These are phyloP conservation scores for Drosophila orena DNA, from an alignment of 1,140 invertebrate species.

Conservation along the genomic window DNA sequence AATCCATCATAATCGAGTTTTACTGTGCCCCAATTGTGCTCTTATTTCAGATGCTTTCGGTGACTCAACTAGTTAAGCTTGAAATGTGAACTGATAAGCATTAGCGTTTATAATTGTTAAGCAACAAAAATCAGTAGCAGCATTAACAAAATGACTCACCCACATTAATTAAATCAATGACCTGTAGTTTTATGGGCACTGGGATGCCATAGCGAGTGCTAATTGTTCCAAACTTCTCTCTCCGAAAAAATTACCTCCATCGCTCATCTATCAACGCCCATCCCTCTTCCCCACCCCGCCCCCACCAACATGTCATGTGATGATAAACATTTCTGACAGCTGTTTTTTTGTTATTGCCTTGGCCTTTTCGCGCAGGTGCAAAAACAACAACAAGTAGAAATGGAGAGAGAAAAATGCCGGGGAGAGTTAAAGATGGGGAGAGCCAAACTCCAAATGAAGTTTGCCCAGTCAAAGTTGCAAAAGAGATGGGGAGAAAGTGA, in stretches of 20 bases:
- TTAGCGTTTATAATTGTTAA: not conserved
- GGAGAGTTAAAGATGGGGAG: not conserved
- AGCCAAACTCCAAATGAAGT: constrained; percentile 12
- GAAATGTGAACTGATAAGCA: constrained; percentile 20
- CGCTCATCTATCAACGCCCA: constrained; percentile 24
- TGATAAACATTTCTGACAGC: constrained; percentile 65
- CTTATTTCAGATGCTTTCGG: not conserved
- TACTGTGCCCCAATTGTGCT: constrained; percentile 1
- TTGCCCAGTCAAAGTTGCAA: not conserved
- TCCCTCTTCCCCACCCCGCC: not conserved
- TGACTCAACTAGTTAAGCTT: constrained; percentile 8
- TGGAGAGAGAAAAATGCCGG: not conserved
- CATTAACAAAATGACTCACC: constrained; percentile 33
- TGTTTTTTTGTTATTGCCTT: constrained; percentile 49
- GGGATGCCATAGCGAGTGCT: constrained; percentile 21
- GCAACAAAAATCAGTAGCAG: constrained; percentile 4
- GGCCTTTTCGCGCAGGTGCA: constrained; percentile 54
- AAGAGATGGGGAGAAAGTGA: not conserved
- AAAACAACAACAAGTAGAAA: constrained; percentile 21
- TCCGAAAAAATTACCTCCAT: constrained; percentile 10
- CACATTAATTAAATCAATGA: constrained; percentile 32
- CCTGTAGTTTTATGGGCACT: not conserved
- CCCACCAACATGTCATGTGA: constrained; percentile 34
- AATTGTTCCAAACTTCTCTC: constrained; percentile 13
- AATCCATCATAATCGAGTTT: not conserved